These are phyloP conservation scores for Nothocercus nigrocapillus DNA, from an alignment of 2,113 vertebrate genomes.

Conservation along the genomic window DNA sequence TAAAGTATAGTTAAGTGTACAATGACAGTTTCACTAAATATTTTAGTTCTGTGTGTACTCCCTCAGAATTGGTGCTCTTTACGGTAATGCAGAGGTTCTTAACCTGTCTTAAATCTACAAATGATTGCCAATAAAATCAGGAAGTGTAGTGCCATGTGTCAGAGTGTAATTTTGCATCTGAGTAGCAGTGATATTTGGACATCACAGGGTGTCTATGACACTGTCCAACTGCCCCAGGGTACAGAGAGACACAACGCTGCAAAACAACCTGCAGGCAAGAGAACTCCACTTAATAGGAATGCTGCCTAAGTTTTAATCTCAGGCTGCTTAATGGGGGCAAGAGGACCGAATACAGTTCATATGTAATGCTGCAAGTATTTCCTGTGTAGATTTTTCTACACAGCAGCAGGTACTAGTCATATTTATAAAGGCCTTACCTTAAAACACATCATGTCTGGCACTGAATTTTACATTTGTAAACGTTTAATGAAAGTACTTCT, in stretches of 20 bases:
- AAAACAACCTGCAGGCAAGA: background rate
- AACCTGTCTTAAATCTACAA: constrained; percentile 54
- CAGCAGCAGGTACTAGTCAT: background rate
- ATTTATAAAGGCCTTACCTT: background rate
- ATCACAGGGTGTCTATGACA: too few species aligned
- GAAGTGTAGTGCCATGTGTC: constrained; percentile 15
- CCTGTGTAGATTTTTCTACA: background rate
- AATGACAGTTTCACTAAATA: constrained; percentile 16
- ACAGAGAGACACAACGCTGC: background rate
- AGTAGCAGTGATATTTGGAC: background rate
- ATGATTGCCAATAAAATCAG: constrained; percentile 74
- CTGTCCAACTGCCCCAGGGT: background rate
- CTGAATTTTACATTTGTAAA: background rate
- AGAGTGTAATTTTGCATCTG: background rate
- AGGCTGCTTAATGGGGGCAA: background rate
- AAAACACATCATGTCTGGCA: background rate
- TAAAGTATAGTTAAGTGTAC: background rate
- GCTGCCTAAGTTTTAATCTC: background rate
- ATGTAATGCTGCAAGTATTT: background rate
- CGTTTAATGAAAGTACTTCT: background rate
- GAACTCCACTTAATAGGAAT: background rate
- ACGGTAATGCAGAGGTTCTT: constrained; percentile 53
- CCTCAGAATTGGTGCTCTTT: constrained; percentile 63
- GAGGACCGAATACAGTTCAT: background rate
- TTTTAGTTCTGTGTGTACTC: background rate